Conservation (phyloP, 2,113 vertebrate genomes). For the human region DNA sequence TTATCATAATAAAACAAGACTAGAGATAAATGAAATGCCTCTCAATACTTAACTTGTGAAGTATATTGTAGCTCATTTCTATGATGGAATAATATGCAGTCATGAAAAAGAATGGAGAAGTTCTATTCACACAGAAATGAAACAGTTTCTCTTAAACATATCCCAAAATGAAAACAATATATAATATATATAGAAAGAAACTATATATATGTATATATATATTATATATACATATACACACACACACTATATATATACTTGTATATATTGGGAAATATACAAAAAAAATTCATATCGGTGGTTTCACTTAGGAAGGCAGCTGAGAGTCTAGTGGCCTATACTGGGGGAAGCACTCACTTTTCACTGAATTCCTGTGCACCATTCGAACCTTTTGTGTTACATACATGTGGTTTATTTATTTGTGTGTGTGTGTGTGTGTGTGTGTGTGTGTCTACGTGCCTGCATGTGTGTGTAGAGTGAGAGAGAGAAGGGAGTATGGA, state of each 20-base stretch:
- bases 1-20: background rate
- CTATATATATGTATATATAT: background rate
- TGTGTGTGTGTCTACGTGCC: too few relatives aligned
- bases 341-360: too few relatives aligned
- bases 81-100: background rate
- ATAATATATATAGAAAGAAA: background rate
- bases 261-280: background rate
- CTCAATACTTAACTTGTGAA: background rate
- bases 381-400: background rate
- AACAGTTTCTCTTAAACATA: background rate
- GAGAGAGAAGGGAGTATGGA: background rate
- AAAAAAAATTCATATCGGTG: background rate
- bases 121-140: background rate
- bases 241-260: background rate
- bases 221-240: rapidly evolving
- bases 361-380: background rate
- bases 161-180: background rate
- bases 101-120: background rate
- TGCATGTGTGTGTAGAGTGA: background rate
- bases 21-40: background rate
- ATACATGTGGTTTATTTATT: background rate
- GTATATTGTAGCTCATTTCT: background rate
- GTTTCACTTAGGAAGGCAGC: background rate
- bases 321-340: background rate
- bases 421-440: background rate